Base-by-base conservation (phyloP, 2,888 invertebrate genomes). In the Eutolmus rufibarbis region DNA sequence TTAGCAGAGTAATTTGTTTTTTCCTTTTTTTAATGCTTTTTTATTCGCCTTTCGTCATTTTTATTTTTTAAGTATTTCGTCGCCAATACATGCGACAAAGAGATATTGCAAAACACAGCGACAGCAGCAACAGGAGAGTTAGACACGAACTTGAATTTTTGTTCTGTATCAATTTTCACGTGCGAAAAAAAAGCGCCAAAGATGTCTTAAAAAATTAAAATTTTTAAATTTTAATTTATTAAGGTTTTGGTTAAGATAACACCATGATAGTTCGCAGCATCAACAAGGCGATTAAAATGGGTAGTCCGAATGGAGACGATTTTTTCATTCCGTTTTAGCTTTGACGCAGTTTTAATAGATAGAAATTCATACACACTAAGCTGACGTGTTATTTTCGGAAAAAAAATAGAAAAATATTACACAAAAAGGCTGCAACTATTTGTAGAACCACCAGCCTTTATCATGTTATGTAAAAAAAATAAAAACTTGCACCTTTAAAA, bases 331-430 rank as follows among this genome's bases (percentile, higher is more conserved):
- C n/a, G 66, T 56, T 31, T 28, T 43, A 81, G 51, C 28, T 57
- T 57, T 37, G 57, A 82, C 82, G 51, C 19, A 76, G 76, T 76
- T 76, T 76, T 19, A 34, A 76, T 34, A 66, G 34, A 40, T 34
- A 82, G 16, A 34, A 57, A 1, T 46, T 57, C 66, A 37, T 34
- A 57, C 66, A 82, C 57, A 82, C 34, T 81, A 37, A 82, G 82
- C 82, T 82, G 82, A 82, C 82, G 57, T 82, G 82, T 82, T 82
- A 82, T 82, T 82, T 82, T 82, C 57, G 66, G 37, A 82, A 82
- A 66, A n/a, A 51, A 51, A 46, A 16, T 56, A 82, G 57, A 28
- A 82, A 66, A 37, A 82, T 82, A 82, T 51, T 76, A 76, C 57
- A 82, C 66, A 66, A 23, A 82, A 82, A 34, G 23, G 40, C 82